phyloP scores from a whole-genome alignment of 2,113 vertebrate species.

The Chaetura pelagica region DNA sequence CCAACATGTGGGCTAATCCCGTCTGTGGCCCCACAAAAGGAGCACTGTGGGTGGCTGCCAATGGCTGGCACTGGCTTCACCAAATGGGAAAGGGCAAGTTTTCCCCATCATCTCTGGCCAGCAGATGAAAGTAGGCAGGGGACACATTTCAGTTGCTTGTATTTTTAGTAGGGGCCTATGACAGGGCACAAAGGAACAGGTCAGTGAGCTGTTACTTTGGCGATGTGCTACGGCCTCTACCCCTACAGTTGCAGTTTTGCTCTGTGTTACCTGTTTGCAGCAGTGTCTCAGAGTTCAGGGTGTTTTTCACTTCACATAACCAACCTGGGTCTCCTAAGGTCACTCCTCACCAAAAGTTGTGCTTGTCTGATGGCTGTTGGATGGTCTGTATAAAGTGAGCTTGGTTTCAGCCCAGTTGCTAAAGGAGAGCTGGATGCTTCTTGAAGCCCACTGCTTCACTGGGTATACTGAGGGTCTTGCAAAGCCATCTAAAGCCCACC shows the following conservation, averaged over 20 bases:
- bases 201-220: background rate
- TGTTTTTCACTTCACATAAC: background rate
- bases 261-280: background rate
- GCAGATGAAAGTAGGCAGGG: background rate
- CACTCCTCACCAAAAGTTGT: background rate
- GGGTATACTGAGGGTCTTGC: too few relatives aligned
- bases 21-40: background rate
- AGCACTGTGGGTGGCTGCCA: background rate
- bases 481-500: accelerated
- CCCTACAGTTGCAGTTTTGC: background rate
- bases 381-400: background rate
- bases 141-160: accelerated
- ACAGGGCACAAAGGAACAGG: background rate
- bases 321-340: background rate
- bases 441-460: background rate
- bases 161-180: background rate
- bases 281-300: background rate
- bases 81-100: background rate
- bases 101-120: background rate
- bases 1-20: background rate
- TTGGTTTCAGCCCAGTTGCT: background rate
- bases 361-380: background rate
- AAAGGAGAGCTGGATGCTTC: background rate
- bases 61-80: background rate
- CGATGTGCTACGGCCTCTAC: background rate